Evolutionary conservation across 2,113 vertebrate species (phyloP), one percentile per base, ranked within the genome.

Genomic region (Pelvicachromis taeniatus): DNA sequence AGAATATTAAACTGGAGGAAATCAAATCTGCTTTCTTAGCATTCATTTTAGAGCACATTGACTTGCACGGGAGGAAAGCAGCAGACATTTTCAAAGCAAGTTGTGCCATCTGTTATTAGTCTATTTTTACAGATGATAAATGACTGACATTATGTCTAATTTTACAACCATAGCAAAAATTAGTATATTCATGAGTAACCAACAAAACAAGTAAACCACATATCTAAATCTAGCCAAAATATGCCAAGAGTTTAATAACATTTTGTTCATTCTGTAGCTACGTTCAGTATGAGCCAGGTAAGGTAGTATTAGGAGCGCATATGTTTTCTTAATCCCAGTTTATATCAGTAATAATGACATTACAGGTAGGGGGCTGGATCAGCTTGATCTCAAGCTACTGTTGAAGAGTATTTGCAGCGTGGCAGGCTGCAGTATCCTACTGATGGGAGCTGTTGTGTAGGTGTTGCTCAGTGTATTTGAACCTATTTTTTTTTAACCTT

Each of bases 401-500:
- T 70, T 48, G 50, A 50, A 7, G 9, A 75, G 16, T 3, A 50
- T 75, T 50, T 75, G 45, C 68, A 75, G 16, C 4, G 45, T 50
- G 68, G 14, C 68, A 48, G 14, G 23, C 68, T 73, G 40, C 40
- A 73, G 65, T 73, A 73, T 48, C 23, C 14, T 2, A 14, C 23
- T 12, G 45, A 73, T 48, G 68, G 42, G 23, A 29, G 42, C 68
- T 73, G 40, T 29, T 73, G 14, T 73, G 65, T 48, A 73, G 68
- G 6, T 3, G 42, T 48, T 73, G 16, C 29, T 50, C 16, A 29
- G 11, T 58, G 21, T 12, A 29, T 40, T 17, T 79, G 31, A 45
- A 75, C 19, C 42, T 83, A 4, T 35, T 59, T 19, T 73, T 73
- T 80, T 61, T 48, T 65, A 63, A 80, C 94, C 94, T 90, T 73